phyloP scores from a whole-genome alignment of 2,113 vertebrate species.

The Nycticebus coucang region DNA sequence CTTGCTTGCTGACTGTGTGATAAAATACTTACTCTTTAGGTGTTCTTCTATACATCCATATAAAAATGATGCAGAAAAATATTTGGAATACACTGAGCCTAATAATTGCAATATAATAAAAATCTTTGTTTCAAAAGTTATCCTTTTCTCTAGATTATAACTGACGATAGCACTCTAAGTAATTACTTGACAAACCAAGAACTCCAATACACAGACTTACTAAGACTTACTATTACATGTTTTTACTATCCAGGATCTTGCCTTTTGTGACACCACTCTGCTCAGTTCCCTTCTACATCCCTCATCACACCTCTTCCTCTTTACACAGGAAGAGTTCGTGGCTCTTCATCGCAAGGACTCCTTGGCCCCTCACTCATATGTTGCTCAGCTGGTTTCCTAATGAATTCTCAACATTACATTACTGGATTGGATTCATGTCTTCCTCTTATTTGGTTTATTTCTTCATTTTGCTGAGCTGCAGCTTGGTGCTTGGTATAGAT shows the following conservation, averaged over 20 bases:
- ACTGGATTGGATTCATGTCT: neutral
- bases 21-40: neutral
- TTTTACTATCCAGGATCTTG: neutral
- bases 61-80: conserved; percentile 5
- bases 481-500: neutral
- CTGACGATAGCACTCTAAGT: neutral
- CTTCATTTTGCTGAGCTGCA: neutral
- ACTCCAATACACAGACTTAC: neutral
- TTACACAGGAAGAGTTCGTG: neutral
- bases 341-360: neutral
- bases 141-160: neutral
- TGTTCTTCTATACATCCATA: neutral
- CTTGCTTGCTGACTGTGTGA: neutral
- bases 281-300: neutral
- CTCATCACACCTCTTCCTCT: neutral
- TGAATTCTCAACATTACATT: conserved; percentile 9
- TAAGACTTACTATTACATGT: neutral
- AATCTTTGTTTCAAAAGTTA: conserved; percentile 24
- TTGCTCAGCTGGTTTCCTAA: neutral
- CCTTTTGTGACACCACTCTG: neutral
- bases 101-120: neutral
- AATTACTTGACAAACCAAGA: neutral
- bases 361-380: neutral
- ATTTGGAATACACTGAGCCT: neutral
- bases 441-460: conserved; percentile 3